phyloP scores from a whole-genome alignment of 1,140 invertebrate genomes.

The Andricus grossulariae region DNA sequence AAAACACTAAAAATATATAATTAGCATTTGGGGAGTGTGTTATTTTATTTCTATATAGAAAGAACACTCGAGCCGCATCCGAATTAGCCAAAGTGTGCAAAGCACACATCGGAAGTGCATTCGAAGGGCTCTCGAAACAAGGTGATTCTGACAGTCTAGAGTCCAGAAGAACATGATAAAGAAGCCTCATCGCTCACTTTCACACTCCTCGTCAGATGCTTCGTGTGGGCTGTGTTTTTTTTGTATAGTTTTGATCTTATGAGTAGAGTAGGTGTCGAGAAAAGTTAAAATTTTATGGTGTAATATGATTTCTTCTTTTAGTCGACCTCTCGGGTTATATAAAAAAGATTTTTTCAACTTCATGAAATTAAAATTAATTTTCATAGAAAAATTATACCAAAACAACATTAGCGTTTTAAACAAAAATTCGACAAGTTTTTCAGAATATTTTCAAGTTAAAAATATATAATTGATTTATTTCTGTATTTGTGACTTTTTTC shows the following conservation, averaged over 20 bases:
- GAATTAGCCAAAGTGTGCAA: conserved; percentile 28
- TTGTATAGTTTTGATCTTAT: conserved; percentile 9
- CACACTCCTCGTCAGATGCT: conserved; percentile 27
- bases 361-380: too few species aligned
- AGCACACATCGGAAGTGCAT: conserved; percentile 24
- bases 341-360: too few species aligned
- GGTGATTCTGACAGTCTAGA: conserved; percentile 27
- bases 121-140: conserved; percentile 32
- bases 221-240: conserved; percentile 15
- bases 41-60: conserved; percentile 15
- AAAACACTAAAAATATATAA: too few species aligned
- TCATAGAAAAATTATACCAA: too few species aligned
- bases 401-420: too few species aligned
- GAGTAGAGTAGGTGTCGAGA: neutral
- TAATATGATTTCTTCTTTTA: too few species aligned
- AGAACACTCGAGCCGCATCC: conserved; percentile 7
- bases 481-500: too few species aligned
- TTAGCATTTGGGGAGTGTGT: neutral
- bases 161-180: conserved; percentile 21
- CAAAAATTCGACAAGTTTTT: too few species aligned
- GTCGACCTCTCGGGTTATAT: too few species aligned
- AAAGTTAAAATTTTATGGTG: neutral
- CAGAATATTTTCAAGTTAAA: too few species aligned
- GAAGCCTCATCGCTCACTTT: conserved; percentile 30
- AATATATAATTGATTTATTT: too few species aligned